Percentiles rank a stretch among this genome's conserved stretches.
Conservation (phyloP, 2,113 vertebrate species). For the Physeter macrocephalus region DNA sequence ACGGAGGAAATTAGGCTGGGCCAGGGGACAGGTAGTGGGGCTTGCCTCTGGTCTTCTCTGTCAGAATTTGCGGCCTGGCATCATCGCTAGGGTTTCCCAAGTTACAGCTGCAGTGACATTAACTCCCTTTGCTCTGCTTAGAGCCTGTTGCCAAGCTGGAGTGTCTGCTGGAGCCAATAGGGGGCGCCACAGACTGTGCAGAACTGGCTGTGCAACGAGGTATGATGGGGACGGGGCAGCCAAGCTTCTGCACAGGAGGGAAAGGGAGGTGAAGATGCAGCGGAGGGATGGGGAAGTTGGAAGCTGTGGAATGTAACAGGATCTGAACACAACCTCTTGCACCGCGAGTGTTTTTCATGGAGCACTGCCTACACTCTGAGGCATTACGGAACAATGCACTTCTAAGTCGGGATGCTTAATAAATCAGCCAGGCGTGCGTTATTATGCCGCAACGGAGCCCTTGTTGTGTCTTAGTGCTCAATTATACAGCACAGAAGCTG, state of each 20-base stretch:
- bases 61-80: background rate
- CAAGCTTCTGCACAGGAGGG: background rate
- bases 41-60: background rate
- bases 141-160: background rate
- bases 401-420: slow-evolving; percentile 66
- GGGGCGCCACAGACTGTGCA: slow-evolving; percentile 65
- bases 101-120: background rate
- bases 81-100: background rate
- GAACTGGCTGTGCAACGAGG: background rate
- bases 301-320: slow-evolving; percentile 60
- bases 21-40: background rate
- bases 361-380: slow-evolving; percentile 52
- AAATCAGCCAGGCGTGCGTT: slow-evolving; percentile 68
- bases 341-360: slow-evolving; percentile 54
- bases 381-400: slow-evolving; percentile 34
- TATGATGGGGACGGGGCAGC: background rate
- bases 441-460: slow-evolving; percentile 18
- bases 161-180: background rate
- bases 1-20: background rate
- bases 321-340: slow-evolving; percentile 57
- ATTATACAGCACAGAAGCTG: slow-evolving; percentile 70
- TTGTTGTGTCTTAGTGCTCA: slow-evolving; percentile 71
- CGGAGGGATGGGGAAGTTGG: background rate
- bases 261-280: background rate
- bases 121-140: background rate